Evolutionary conservation across 2,797 vertebrate species (phyloP).

Genomic region (Pseudomugil gertrudae): DNA sequence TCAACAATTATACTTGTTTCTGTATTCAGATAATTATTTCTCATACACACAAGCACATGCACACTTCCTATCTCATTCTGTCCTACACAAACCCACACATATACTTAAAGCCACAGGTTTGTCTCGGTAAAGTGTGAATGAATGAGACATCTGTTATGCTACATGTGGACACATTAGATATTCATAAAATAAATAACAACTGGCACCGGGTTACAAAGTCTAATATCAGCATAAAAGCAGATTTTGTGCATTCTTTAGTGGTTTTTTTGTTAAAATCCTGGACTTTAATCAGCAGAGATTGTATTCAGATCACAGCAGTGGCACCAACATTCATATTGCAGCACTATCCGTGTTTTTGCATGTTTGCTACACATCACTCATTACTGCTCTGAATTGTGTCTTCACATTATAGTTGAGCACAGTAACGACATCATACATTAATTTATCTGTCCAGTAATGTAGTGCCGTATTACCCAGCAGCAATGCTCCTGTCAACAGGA

Average conservation of each 20-base stretch:
- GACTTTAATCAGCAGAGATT: constrained; percentile 17
- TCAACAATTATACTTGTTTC: constrained; percentile 43
- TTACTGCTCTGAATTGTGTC: background rate
- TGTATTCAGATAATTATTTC: constrained; percentile 36
- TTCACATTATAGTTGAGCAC: constrained; percentile 3
- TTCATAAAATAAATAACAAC: constrained; percentile 68
- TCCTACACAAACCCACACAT: constrained; percentile 29
- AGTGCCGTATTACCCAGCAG: constrained; percentile 4
- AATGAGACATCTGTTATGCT: constrained; percentile 48
- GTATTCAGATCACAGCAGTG: constrained; percentile 61
- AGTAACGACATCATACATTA: background rate
- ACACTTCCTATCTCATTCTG: constrained; percentile 2
- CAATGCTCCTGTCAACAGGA: constrained; percentile 5
- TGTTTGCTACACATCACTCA: constrained; percentile 24
- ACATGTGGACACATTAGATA: constrained; percentile 44
- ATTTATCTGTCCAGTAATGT: constrained; percentile 13
- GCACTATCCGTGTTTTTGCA: constrained; percentile 38
- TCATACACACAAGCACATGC: constrained; percentile 27
- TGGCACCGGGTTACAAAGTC: constrained; percentile 31
- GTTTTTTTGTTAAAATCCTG: constrained; percentile 34
- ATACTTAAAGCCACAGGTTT: constrained; percentile 43
- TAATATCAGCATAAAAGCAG: constrained; percentile 24
- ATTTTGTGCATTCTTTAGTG: constrained; percentile 47
- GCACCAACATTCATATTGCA: constrained; percentile 39
- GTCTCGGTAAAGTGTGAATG: constrained; percentile 49